Evolutionary conservation across 1,140 invertebrate species (phyloP).

Genomic region (Colletes gigas): DNA sequence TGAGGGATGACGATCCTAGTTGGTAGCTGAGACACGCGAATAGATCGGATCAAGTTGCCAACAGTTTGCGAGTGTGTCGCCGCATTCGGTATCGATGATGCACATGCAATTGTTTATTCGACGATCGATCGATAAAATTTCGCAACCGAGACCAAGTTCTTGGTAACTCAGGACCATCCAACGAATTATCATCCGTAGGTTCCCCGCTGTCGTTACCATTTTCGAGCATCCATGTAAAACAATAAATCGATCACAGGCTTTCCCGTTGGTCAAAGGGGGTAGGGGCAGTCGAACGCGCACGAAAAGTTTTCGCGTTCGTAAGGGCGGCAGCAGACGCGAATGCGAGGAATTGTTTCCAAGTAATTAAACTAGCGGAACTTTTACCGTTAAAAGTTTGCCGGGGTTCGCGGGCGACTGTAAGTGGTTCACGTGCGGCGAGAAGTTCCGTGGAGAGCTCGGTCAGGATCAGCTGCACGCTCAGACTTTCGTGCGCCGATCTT

Average conservation of each 20-base stretch:
- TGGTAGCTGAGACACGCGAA: too few relatives aligned
- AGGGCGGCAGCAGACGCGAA: background rate
- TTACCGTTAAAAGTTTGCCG: slow-evolving; percentile 77
- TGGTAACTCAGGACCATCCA: too few relatives aligned
- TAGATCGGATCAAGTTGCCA: slow-evolving; percentile 18
- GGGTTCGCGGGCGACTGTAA: slow-evolving; percentile 41
- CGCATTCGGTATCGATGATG: background rate
- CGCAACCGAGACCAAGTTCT: too few relatives aligned
- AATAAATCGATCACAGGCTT: slow-evolving; percentile 36
- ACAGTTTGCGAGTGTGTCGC: background rate
- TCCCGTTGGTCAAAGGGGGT: background rate
- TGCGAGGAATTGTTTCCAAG: slow-evolving; percentile 78
- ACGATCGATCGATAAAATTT: too few relatives aligned
- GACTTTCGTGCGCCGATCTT: background rate
- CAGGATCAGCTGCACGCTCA: slow-evolving; percentile 44
- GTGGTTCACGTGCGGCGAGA: slow-evolving; percentile 66
- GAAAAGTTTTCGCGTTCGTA: slow-evolving; percentile 28
- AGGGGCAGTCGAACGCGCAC: background rate
- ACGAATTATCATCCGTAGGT: too few relatives aligned
- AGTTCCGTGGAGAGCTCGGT: slow-evolving; percentile 64
- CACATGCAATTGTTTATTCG: too few relatives aligned
- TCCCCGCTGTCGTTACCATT: too few relatives aligned
- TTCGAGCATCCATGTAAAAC: background rate
- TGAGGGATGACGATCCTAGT: slow-evolving; percentile 6
- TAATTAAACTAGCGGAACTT: slow-evolving; percentile 80